phyloP scores from a whole-genome alignment of 2,888 invertebrate species.

The Parnassius smintheus region DNA sequence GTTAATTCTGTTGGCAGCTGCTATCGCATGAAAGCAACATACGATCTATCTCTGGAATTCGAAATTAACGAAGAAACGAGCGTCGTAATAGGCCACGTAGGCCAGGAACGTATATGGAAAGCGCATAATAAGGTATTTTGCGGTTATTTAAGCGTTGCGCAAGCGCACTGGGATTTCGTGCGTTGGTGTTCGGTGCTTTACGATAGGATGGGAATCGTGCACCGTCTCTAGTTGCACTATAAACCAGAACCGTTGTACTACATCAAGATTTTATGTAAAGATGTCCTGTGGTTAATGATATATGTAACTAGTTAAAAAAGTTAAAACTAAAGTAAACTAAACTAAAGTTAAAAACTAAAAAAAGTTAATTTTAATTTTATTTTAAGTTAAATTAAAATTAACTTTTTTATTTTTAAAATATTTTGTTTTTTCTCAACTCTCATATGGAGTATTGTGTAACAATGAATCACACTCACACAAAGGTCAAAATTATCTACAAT shows the following conservation, averaged over 20 bases:
- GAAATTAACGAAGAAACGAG: slow-evolving; percentile 72
- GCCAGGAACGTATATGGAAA: slow-evolving; percentile 77
- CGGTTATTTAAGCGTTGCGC: slow-evolving; percentile 78
- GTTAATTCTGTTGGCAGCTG: slow-evolving; percentile 69
- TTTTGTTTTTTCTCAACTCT: too few species aligned
- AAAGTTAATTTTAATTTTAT: too few species aligned
- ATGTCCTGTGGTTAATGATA: too few species aligned
- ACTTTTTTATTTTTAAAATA: too few species aligned
- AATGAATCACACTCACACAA: too few species aligned
- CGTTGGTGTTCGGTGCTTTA: slow-evolving; percentile 59
- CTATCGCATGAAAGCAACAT: slow-evolving; percentile 63
- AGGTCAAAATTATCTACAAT: too few species aligned
- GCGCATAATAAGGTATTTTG: slow-evolving; percentile 79
- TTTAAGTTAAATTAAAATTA: too few species aligned
- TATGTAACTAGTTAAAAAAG: too few species aligned
- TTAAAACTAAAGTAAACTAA: too few species aligned
- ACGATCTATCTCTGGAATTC: slow-evolving; percentile 62
- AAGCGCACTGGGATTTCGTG: slow-evolving; percentile 78
- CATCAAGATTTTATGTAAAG: background rate
- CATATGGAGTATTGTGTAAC: too few species aligned
- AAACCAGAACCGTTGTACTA: slow-evolving; percentile 29
- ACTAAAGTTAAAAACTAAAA: too few species aligned
- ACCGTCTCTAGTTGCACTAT: slow-evolving; percentile 49
- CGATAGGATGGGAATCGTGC: slow-evolving; percentile 55
- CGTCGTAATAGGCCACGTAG: slow-evolving; percentile 66